These are phyloP conservation scores for Microtus ochrogaster DNA, from an alignment of 2,113 vertebrate species.

Conservation along the genomic window DNA sequence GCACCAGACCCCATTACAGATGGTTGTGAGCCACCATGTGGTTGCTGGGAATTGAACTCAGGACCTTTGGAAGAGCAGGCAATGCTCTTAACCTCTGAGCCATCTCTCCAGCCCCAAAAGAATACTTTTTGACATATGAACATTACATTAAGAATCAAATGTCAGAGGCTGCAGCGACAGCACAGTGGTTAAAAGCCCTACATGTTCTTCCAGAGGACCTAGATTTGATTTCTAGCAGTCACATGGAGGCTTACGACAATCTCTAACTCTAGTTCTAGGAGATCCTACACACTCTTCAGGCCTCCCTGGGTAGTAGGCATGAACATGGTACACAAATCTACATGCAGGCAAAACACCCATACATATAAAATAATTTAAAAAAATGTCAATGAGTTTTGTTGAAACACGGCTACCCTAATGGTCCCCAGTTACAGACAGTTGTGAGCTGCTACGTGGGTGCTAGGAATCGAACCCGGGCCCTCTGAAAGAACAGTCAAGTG, in stretches of 20 bases:
- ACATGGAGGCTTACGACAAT: neutral
- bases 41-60: no score
- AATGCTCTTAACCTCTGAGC: no score
- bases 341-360: neutral
- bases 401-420: rapidly evolving
- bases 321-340: neutral
- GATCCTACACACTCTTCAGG: neutral
- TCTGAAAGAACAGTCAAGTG: neutral
- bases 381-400: neutral
- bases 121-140: rapidly evolving
- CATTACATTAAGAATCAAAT: neutral
- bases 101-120: no score
- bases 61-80: no score
- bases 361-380: neutral
- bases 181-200: neutral
- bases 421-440: neutral
- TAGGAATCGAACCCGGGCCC: neutral
- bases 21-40: no score
- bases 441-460: neutral
- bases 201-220: neutral
- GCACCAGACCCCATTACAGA: no score
- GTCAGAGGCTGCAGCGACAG: neutral
- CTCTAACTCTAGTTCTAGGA: neutral
- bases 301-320: neutral
- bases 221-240: neutral